phyloP scores from a whole-genome alignment of 2,888 invertebrate species.

The Ernsta delagoae region DNA sequence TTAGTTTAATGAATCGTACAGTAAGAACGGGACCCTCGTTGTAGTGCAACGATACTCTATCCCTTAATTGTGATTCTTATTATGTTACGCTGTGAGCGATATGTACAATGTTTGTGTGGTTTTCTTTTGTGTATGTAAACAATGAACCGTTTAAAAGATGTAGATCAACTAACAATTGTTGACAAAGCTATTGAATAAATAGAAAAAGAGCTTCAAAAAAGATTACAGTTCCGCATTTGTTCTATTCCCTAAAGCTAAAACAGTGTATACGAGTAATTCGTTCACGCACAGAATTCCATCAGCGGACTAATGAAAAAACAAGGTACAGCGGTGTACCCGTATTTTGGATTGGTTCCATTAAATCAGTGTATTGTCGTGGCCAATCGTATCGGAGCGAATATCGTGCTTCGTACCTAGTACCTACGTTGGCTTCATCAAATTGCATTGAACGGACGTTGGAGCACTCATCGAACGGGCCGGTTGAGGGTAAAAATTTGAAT shows the following conservation, averaged over 20 bases:
- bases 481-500: constrained; percentile 83
- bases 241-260: constrained; percentile 20
- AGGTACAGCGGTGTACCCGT: constrained; percentile 46
- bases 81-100: too few species aligned
- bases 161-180: too few species aligned
- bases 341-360: constrained; percentile 73
- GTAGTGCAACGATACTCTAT: too few species aligned
- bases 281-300: constrained; percentile 29
- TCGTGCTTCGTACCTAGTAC: constrained; percentile 57
- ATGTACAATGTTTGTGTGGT: too few species aligned
- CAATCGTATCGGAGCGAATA: constrained; percentile 76
- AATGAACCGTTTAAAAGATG: too few species aligned
- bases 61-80: too few species aligned
- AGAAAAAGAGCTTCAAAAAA: too few species aligned
- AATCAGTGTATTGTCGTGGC: constrained; percentile 75
- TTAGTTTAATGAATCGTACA: too few species aligned
- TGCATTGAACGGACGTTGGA: constrained; percentile 80
- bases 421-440: constrained; percentile 79
- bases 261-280: constrained; percentile 15
- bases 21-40: too few species aligned
- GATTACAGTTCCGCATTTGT: background rate
- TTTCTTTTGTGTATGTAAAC: too few species aligned
- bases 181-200: too few species aligned
- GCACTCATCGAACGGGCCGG: constrained; percentile 74
- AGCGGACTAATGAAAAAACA: constrained; percentile 45